Evolutionary conservation across 2,888 invertebrate species (phyloP).

Genomic region (Neelides folsomi): DNA sequence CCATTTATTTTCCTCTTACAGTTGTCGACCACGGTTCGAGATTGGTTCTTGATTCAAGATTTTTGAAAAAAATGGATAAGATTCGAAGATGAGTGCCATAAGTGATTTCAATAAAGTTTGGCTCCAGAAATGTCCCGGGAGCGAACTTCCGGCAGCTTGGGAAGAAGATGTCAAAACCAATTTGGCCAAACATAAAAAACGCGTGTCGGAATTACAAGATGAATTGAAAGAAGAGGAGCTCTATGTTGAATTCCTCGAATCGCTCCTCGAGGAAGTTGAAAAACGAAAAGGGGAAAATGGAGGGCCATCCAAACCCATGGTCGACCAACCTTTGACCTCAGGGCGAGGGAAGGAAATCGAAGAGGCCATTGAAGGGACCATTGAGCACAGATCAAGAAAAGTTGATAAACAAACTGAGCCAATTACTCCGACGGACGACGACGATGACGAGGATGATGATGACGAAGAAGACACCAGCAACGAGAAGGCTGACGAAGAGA

Average conservation of each 20-base stretch:
- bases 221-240: conserved; percentile 81
- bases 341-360: conserved; percentile 28
- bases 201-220: conserved; percentile 64
- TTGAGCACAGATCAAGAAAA: conserved; percentile 9
- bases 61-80: too few relatives aligned
- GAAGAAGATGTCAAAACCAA: conserved; percentile 84
- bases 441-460: conserved; percentile 5
- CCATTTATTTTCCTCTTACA: too few relatives aligned
- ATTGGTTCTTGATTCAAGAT: too few relatives aligned
- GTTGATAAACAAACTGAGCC: conserved; percentile 8
- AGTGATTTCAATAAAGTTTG: conserved; percentile 49
- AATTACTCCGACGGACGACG: conserved; percentile 12
- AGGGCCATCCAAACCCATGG: conserved; percentile 7
- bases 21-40: too few relatives aligned
- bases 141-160: conserved; percentile 80
- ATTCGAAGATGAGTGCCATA: conserved; percentile 30
- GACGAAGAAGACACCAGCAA: background rate
- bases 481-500: background rate
- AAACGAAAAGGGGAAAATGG: conserved; percentile 51
- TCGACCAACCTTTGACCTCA: conserved; percentile 42
- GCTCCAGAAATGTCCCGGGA: conserved; percentile 80
- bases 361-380: conserved; percentile 32
- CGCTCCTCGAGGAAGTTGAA: conserved; percentile 69
- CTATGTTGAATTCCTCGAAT: conserved; percentile 77
- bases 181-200: conserved; percentile 75